These are phyloP conservation scores for Drosophila emarginata DNA, from an alignment of 2,888 invertebrate genomes.

Conservation along the genomic window DNA sequence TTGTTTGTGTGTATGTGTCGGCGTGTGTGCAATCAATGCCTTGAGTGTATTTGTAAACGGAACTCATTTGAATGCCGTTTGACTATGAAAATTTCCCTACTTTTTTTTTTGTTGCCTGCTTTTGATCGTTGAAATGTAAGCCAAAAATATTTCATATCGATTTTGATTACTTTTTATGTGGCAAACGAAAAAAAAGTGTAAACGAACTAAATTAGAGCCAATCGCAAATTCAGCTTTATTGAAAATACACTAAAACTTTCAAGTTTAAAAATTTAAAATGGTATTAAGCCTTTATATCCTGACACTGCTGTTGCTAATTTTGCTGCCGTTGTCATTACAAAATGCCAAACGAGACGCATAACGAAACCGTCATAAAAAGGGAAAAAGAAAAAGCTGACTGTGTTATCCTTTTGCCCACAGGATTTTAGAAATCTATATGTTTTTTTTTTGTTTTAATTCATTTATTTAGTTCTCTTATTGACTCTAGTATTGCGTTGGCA, in stretches of 20 bases:
- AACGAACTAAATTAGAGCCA: background rate
- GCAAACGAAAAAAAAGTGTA: background rate
- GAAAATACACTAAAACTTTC: too few species aligned
- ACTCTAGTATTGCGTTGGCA: too few species aligned
- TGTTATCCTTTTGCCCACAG: too few species aligned
- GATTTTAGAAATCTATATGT: too few species aligned
- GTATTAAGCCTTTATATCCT: background rate
- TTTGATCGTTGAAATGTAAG: slow-evolving; percentile 52
- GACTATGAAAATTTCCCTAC: slow-evolving; percentile 43
- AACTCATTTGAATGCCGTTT: slow-evolving; percentile 74
- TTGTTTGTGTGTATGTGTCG: background rate
- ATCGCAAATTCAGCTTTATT: background rate
- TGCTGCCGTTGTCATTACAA: too few species aligned
- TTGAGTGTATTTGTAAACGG: slow-evolving; percentile 58
- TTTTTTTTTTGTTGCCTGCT: slow-evolving; percentile 13
- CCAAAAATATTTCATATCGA: slow-evolving; percentile 15
- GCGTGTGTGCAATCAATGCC: slow-evolving; percentile 54
- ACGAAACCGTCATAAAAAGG: too few species aligned
- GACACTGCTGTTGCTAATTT: background rate
- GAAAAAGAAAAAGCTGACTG: too few species aligned
- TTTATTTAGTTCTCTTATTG: too few species aligned
- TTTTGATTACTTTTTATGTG: slow-evolving; percentile 41
- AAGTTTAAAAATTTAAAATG: slow-evolving; percentile 1
- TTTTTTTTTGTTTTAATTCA: too few species aligned
- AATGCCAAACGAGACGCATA: too few species aligned